A percentile compares a stretch with the other conserved stretches of the same genome.
phyloP scores from a whole-genome alignment of 2,113 vertebrate genomes.

The Petrocephalus zakoni region DNA sequence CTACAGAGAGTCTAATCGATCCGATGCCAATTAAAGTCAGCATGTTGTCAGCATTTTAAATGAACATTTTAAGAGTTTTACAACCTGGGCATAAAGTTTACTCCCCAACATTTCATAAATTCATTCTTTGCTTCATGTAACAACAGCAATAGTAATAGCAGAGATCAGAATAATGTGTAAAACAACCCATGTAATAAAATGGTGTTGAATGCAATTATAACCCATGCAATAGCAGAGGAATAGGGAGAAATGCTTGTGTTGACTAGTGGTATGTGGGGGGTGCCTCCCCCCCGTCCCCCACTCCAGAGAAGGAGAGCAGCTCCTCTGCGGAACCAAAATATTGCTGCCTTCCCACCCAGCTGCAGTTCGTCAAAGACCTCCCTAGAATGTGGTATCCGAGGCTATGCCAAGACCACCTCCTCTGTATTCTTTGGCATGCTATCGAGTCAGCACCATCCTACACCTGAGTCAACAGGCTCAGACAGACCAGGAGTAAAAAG shows the following conservation, averaged over 20 bases:
- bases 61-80: not conserved
- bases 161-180: not conserved
- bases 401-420: slow-evolving; percentile 2
- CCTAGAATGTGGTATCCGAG: not conserved
- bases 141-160: not conserved
- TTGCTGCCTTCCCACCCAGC: not conserved
- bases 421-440: not conserved
- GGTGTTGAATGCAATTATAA: not conserved
- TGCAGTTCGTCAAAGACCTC: not conserved
- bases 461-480: slow-evolving; percentile 14
- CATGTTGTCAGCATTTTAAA: not conserved
- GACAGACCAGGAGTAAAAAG: not conserved
- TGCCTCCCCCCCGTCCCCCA: not conserved
- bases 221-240: not conserved
- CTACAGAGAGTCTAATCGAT: not conserved
- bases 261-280: not conserved
- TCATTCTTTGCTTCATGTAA: not conserved
- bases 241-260: not conserved
- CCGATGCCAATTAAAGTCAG: not conserved
- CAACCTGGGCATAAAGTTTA: not conserved
- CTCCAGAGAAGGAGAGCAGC: not conserved
- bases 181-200: not conserved
- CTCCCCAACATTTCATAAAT: not conserved
- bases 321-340: not conserved
- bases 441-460: not conserved